phyloP scores from a whole-genome alignment of 2,797 vertebrate genomes.

The Melanogrammus aeglefinus region DNA sequence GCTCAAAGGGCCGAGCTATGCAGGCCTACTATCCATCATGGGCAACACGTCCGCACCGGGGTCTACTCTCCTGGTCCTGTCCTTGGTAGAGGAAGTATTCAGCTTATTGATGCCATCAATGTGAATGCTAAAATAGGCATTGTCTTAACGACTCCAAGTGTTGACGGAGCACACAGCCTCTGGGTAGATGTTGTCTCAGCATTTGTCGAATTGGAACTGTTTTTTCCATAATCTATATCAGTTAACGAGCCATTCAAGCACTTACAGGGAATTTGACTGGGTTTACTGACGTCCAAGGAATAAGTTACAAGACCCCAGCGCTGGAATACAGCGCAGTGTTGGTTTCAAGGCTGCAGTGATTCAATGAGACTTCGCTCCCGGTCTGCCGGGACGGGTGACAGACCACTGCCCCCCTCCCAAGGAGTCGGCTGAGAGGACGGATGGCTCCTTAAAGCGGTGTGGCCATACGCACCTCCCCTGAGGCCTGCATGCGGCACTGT shows the following conservation, averaged over 20 bases:
- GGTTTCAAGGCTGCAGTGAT: background rate
- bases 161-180: background rate
- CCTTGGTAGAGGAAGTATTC: background rate
- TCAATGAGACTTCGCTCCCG: background rate
- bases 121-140: background rate
- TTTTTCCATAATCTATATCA: background rate
- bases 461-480: slow-evolving; percentile 2
- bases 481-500: slow-evolving; percentile 30
- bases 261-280: background rate
- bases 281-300: background rate
- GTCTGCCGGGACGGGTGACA: background rate
- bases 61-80: background rate
- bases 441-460: background rate
- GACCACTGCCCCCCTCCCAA: background rate
- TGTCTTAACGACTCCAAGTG: background rate
- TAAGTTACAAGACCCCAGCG: background rate
- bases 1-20: slow-evolving; percentile 24
- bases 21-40: slow-evolving; percentile 17
- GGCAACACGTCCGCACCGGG: background rate
- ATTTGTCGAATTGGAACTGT: background rate
- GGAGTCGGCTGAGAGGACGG: background rate
- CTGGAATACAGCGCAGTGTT: background rate
- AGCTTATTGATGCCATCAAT: background rate
- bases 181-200: background rate
- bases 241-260: background rate